A percentile compares a stretch with the other conserved stretches of the same genome.
These are phyloP conservation scores for Columbina picui DNA, from an alignment of 2,113 vertebrate species.

Conservation along the genomic window DNA sequence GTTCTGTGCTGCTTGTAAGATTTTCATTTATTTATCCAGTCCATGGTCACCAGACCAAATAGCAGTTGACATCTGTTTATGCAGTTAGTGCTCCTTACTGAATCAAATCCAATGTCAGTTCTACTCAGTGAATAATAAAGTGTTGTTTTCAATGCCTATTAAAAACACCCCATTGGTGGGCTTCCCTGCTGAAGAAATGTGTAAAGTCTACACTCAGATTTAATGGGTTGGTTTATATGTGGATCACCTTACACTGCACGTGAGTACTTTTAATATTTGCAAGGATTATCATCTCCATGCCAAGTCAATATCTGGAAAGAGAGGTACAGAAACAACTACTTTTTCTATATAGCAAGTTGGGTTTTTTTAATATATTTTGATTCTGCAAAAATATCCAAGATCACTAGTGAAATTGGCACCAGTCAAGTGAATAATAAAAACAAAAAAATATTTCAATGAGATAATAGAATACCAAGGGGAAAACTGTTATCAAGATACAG, in stretches of 20 bases:
- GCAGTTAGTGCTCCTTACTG: constrained; percentile 19
- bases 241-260: neutral
- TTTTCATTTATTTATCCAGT: constrained; percentile 24
- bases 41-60: constrained; percentile 6
- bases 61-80: constrained; percentile 37
- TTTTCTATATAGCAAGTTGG: neutral
- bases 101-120: constrained; percentile 17
- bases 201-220: neutral
- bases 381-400: neutral
- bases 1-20: neutral
- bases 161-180: constrained; percentile 18
- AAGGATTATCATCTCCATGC: neutral
- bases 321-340: neutral
- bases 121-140: constrained; percentile 22
- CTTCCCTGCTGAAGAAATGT: constrained; percentile 24
- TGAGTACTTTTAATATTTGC: constrained; percentile 9
- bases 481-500: neutral
- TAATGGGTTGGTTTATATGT: neutral
- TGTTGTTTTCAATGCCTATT: constrained; percentile 21
- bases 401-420: neutral
- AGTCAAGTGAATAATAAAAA: neutral
- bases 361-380: neutral
- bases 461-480: neutral
- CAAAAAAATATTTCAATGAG: neutral
- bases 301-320: neutral